Base-by-base conservation (phyloP, 2,888 invertebrate species). In the Oxytorus armatus region DNA sequence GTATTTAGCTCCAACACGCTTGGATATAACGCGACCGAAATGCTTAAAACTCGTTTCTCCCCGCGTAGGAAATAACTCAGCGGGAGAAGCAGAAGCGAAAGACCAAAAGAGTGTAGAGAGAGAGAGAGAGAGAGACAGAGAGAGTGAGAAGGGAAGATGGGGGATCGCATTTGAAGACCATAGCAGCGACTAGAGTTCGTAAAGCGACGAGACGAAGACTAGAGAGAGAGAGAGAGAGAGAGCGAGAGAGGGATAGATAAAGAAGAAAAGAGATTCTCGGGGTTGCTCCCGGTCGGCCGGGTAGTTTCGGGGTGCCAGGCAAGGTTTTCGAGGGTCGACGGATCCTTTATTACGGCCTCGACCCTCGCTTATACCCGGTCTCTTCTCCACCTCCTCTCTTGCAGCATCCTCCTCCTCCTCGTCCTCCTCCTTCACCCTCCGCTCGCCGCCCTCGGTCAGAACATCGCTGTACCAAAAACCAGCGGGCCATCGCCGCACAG, bases 281-380 rank as follows among this genome's bases (percentile, higher is more conserved):
- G 78, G 66, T 66, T 36, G 66, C 68, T 69, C 29, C n/a, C 53
- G 61, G 23, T 59, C 39, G 59, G 69, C 21, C 63, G 81, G 81
- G 75, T 81, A 80, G 80, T 82, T 77, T 75, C 59, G 79, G 79
- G 70, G 82, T 82, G 80, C 59, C 77, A 66, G 51, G 73, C 51
- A 78, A 66, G 55, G 61, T 83, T 85, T 84, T 86, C 82, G 85
- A 88, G 85, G 88, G 85, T 87, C 87, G 85, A 85, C 84, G 85
- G 84, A 87, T 88, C 86, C 87, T 88, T 87, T 88, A 87, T 86
- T 87, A 84, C 85, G 49, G 77, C 65, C 79, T 72, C 70, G 63
- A 66, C 78, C 75, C 82, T 76, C 79, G 73, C 81, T 85, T 47
- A 63, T 16, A 47, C 25, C 51, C 21, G 29, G 29, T 63, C 51